Base-by-base conservation (phyloP, 2,888 invertebrate species). In the Heliconius ethilla region DNA sequence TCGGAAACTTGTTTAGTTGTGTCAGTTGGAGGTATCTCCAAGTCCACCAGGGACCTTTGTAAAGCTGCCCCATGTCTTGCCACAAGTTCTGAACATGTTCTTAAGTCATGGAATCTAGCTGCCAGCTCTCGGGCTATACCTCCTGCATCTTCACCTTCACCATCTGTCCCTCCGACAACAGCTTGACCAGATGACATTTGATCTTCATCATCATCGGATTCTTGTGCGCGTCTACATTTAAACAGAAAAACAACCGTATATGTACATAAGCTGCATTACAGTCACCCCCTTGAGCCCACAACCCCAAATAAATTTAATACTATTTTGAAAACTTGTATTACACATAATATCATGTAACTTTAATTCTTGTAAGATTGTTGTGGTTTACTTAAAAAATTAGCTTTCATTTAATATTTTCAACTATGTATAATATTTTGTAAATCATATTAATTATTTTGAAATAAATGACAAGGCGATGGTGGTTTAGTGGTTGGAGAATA, bases 1-100 rank as follows among this genome's bases (percentile, higher is more conserved):
- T 99, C 99, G 79, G 97, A 97, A 78, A 99, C 97, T 84, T 98
- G 97, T 91, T 99, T 99, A 76, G 97, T 96, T 87, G 97, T 97
- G 81, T 96, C 96, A 18, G 96, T 95, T 70, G 96, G 96, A 29
- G 96, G 96, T 74, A 96, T 95, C 88, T 98, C 98, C 74, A 98
- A 90, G 86, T 98, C 98, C 22, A 96, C 96, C 1, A 98, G 95
- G 1, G 97, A 96, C 75, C 97, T 94, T 88, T 98, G 98, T 78
- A 99, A 94, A 51, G 97, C 97, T 27, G 96, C 95, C 22, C 98
- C 98, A 88, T 98, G 98, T 86, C 98, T 97, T 29, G 96, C 96
- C 82, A 99, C 97, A 55, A 99, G 95, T 88, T 99, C 98, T 82
- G 97, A 97, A 89, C 99, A 99, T 1, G 98, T 98, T 87, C 97